phyloP scores from a whole-genome alignment of 2,888 invertebrate genomes.

The Dioctria rufipes region DNA sequence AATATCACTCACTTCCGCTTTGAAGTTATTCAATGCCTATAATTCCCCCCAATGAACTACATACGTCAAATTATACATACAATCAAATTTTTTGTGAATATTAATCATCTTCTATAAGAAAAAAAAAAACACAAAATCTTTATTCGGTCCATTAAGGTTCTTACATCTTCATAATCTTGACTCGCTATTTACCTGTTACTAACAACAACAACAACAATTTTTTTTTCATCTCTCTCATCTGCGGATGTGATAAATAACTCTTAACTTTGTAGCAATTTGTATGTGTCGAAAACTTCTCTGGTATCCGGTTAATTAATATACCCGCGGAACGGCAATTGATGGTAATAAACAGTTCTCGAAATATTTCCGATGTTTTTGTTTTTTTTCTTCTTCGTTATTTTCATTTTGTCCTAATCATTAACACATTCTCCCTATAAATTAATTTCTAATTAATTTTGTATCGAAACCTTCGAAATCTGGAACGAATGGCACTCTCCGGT shows the following conservation, averaged over 20 bases:
- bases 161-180: not conserved
- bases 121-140: not conserved
- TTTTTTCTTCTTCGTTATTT: not conserved
- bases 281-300: not conserved
- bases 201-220: not conserved
- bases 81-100: no score
- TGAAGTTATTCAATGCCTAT: no score
- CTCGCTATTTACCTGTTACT: not conserved
- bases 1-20: no score
- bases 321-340: not conserved
- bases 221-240: not conserved
- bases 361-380: not conserved
- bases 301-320: not conserved
- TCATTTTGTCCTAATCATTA: not conserved
- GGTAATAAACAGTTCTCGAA: not conserved
- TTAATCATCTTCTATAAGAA: no score
- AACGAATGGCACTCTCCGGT: not conserved
- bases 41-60: no score
- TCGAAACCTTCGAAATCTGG: not conserved
- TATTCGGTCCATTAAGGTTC: not conserved
- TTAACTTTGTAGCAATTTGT: not conserved
- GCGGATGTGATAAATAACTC: not conserved
- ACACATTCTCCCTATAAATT: not conserved
- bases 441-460: slow-evolving; percentile 20
- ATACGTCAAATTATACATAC: no score